Conservation (phyloP, 1,140 invertebrate species). For the Phenacoccus solenopsis region DNA sequence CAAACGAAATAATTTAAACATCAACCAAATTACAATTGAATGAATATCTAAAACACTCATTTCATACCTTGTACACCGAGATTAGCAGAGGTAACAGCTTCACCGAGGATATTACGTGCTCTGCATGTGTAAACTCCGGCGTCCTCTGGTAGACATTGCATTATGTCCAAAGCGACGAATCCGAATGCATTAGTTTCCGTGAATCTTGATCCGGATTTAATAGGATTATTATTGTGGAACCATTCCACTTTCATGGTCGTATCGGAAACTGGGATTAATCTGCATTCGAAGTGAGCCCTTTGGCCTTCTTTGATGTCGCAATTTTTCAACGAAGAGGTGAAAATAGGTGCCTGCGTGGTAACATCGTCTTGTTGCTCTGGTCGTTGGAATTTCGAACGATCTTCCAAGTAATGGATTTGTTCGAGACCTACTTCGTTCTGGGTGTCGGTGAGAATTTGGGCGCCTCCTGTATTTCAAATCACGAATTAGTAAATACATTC, state of each 20-base stretch:
- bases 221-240: conserved; percentile 84
- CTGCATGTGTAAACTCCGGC: conserved; percentile 82
- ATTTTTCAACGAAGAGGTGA: conserved; percentile 79
- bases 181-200: conserved; percentile 89
- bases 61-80: conserved; percentile 55
- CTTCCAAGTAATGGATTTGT: conserved; percentile 77
- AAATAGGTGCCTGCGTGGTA: conserved; percentile 75
- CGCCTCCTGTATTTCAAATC: conserved; percentile 31
- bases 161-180: conserved; percentile 83
- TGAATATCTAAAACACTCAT: neutral
- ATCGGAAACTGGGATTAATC: conserved; percentile 91
- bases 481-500: neutral
- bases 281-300: conserved; percentile 88
- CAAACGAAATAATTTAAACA: conserved; percentile 10
- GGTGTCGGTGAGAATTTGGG: conserved; percentile 65
- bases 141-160: conserved; percentile 82
- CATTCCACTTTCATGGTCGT: conserved; percentile 94
- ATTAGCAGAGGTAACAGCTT: conserved; percentile 69
- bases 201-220: conserved; percentile 75
- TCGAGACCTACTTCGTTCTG: conserved; percentile 73
- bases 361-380: conserved; percentile 63
- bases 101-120: conserved; percentile 71
- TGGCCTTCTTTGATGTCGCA: conserved; percentile 90
- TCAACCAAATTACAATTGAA: neutral
- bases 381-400: conserved; percentile 60